phyloP scores from a whole-genome alignment of 2,888 invertebrate genomes.

The Neoascia interrupta region DNA sequence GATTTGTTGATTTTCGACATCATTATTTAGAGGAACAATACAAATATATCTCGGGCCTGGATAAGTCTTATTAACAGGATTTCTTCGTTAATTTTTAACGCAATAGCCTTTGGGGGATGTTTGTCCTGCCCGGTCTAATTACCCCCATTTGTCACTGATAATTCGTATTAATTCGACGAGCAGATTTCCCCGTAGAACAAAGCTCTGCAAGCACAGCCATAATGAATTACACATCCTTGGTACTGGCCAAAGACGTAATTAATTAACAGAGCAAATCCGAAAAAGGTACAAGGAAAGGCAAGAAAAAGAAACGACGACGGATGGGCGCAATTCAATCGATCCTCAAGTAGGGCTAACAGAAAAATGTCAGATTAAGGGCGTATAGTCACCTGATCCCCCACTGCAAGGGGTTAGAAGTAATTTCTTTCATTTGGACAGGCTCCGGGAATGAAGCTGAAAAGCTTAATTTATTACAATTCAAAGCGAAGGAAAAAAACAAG shows the following conservation, averaged over 20 bases:
- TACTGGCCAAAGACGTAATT: constrained; percentile 34
- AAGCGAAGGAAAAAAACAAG: constrained; percentile 25
- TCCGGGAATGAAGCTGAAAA: constrained; percentile 2
- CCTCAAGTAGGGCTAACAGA: not conserved
- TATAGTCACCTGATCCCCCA: constrained; percentile 9
- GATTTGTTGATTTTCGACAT: constrained; percentile 10
- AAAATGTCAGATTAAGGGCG: constrained; percentile 5
- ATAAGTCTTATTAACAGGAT: no score
- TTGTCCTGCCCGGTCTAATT: constrained; percentile 10
- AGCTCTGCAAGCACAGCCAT: no score
- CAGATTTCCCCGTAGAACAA: constrained; percentile 20
- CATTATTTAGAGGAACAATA: not conserved
- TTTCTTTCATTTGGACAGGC: not conserved
- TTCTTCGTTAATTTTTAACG: no score
- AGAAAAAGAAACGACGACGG: no score
- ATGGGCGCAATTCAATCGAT: constrained; percentile 28
- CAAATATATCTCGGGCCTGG: no score
- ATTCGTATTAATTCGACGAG: constrained; percentile 38
- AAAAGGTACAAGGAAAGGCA: not conserved
- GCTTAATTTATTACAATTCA: no score
- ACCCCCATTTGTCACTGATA: constrained; percentile 31
- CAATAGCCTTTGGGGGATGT: not conserved
- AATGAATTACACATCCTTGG: constrained; percentile 26
- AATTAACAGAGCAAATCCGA: constrained; percentile 28
- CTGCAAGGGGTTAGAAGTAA: not conserved